phyloP scores from a whole-genome alignment of 2,888 invertebrate species.

The Noctuana brunneofusca region DNA sequence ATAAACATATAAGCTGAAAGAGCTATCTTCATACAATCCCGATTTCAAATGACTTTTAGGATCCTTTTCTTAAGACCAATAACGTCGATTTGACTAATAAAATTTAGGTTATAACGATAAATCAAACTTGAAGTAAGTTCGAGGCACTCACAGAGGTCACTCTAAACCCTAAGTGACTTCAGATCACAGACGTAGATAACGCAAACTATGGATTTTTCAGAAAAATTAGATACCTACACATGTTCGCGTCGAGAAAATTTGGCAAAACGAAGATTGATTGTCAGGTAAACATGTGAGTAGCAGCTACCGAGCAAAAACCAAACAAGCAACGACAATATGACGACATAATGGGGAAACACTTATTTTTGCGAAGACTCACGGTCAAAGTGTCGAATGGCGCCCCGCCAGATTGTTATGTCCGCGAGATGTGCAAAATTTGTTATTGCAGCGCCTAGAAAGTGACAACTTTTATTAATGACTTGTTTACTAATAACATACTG shows the following conservation, averaged over 20 bases:
- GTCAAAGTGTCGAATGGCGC: slow-evolving; percentile 15
- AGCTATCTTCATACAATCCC: neutral
- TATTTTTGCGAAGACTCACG: slow-evolving; percentile 16
- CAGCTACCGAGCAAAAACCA: slow-evolving; percentile 3
- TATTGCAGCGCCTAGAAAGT: slow-evolving; percentile 23
- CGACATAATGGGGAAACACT: slow-evolving; percentile 14
- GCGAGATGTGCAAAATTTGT: slow-evolving; percentile 1
- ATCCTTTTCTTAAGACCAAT: too few species aligned
- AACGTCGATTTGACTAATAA: too few species aligned
- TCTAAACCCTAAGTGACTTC: too few species aligned
- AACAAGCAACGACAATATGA: slow-evolving; percentile 12
- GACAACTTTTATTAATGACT: slow-evolving; percentile 15
- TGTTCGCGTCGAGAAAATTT: neutral
- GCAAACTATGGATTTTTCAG: too few species aligned
- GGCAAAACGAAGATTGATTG: neutral
- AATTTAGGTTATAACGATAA: too few species aligned
- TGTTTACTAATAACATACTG: slow-evolving; percentile 4
- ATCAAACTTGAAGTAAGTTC: too few species aligned
- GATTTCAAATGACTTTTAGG: neutral
- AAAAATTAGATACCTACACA: too few species aligned
- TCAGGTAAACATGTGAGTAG: neutral
- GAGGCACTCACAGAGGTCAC: too few species aligned
- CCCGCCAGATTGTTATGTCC: slow-evolving; percentile 20
- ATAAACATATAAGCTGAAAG: neutral
- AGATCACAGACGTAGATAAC: too few species aligned